Conservation (phyloP, 2,113 vertebrate species). For the Phalacrocorax pelagicus region DNA sequence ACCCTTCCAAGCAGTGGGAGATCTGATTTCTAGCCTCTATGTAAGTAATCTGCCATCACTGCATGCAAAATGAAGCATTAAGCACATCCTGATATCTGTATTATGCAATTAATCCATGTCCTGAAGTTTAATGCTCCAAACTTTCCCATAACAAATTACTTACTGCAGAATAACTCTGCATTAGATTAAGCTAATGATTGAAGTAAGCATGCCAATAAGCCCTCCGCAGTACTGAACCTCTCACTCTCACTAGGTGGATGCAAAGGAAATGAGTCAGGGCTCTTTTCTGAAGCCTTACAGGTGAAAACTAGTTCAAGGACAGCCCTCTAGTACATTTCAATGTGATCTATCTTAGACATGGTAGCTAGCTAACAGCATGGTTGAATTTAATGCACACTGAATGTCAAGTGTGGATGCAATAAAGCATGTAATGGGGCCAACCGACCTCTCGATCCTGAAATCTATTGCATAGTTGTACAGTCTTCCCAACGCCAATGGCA, state of each 20-base stretch:
- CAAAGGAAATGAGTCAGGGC: neutral
- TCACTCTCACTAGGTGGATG: neutral
- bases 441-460: neutral
- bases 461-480: fast-evolving
- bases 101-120: neutral
- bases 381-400: neutral
- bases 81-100: neutral
- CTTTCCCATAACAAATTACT: neutral
- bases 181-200: neutral
- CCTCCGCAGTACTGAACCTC: neutral
- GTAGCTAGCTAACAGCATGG: neutral
- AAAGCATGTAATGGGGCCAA: neutral
- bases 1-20: neutral
- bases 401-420: neutral
- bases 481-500: neutral
- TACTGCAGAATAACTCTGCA: neutral
- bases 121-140: neutral
- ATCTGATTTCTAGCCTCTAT: neutral
- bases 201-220: neutral
- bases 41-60: neutral
- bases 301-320: neutral
- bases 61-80: slow-evolving; percentile 1
- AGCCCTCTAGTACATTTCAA: neutral
- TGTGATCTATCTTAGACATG: neutral
- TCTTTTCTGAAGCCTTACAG: neutral